phyloP scores from a whole-genome alignment of 2,113 vertebrate genomes.

The Seriola rivoliana region DNA sequence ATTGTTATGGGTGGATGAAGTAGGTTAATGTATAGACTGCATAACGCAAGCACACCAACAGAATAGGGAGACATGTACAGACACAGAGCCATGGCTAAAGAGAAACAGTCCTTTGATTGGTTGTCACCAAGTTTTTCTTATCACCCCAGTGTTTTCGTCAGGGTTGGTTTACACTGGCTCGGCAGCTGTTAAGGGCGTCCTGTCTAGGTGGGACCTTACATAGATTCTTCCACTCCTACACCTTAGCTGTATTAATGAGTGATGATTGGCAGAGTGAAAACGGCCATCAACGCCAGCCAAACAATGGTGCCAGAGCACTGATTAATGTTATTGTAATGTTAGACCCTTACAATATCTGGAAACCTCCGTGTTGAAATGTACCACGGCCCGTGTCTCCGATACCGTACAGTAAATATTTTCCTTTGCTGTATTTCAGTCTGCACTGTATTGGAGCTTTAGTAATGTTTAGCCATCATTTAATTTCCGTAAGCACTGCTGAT shows the following conservation, averaged over 20 bases:
- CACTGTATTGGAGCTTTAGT: conserved; percentile 50
- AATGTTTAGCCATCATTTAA: conserved; percentile 72
- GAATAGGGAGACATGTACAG: neutral
- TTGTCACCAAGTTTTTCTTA: conserved; percentile 61
- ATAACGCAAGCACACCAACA: conserved; percentile 16
- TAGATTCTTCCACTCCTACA: conserved; percentile 44
- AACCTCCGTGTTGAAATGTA: conserved; percentile 69
- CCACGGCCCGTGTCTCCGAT: conserved; percentile 61
- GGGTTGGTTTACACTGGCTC: conserved; percentile 37
- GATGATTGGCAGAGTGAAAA: conserved; percentile 72
- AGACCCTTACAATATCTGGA: conserved; percentile 84
- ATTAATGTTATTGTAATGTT: conserved; percentile 81
- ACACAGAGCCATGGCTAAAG: neutral
- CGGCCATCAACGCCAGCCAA: conserved; percentile 59
- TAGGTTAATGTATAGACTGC: conserved; percentile 12
- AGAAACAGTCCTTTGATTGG: conserved; percentile 40
- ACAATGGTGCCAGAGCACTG: conserved; percentile 77
- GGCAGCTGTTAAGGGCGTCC: conserved; percentile 47
- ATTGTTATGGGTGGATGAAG: conserved; percentile 22
- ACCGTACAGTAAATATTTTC: conserved; percentile 82
- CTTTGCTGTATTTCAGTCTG: conserved; percentile 63
- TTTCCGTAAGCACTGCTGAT: conserved; percentile 80
- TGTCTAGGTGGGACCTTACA: conserved; percentile 51
- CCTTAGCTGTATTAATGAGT: conserved; percentile 51
- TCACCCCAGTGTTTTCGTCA: conserved; percentile 31